Conservation (phyloP, 2,113 vertebrate species). For the Atherinomorus stipes region DNA sequence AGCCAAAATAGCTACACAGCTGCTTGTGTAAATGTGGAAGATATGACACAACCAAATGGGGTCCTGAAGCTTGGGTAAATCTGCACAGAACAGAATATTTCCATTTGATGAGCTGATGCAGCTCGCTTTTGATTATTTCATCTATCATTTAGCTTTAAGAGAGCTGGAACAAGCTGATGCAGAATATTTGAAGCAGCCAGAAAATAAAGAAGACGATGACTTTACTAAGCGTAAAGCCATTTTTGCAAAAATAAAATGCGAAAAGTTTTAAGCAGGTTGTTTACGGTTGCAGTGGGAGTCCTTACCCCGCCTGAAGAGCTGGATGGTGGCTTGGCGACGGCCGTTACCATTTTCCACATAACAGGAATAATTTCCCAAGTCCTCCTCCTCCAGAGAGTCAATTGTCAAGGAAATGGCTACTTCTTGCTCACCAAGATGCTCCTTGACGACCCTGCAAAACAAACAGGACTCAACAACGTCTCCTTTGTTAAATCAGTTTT, state of each 20-base stretch:
- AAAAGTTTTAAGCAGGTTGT: not conserved
- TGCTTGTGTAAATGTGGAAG: slow-evolving; percentile 13
- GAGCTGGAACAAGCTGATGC: slow-evolving; percentile 17
- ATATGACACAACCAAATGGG: slow-evolving; percentile 25
- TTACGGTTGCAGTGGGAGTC: not conserved
- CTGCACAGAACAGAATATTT: slow-evolving; percentile 21
- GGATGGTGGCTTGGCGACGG: slow-evolving; percentile 92
- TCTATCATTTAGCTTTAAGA: slow-evolving; percentile 32
- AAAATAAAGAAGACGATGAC: not conserved
- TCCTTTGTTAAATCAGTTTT: not conserved
- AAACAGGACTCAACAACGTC: slow-evolving; percentile 9
- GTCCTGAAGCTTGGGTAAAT: slow-evolving; percentile 21
- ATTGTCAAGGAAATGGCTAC: slow-evolving; percentile 96
- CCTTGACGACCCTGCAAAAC: slow-evolving; percentile 89
- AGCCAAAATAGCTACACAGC: slow-evolving; percentile 44
- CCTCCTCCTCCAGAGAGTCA: slow-evolving; percentile 92
- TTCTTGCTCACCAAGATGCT: slow-evolving; percentile 97
- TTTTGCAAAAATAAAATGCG: not conserved
- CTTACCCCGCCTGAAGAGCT: slow-evolving; percentile 94
- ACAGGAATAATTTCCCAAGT: slow-evolving; percentile 98
- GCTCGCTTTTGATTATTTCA: slow-evolving; percentile 28
- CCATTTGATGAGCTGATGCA: slow-evolving; percentile 27
- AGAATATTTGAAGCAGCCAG: slow-evolving; percentile 3
- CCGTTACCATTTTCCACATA: slow-evolving; percentile 97
- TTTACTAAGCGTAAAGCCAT: not conserved